Evolutionary conservation across 2,888 invertebrate species (phyloP).

Genomic region (Terebella lapidaria): DNA sequence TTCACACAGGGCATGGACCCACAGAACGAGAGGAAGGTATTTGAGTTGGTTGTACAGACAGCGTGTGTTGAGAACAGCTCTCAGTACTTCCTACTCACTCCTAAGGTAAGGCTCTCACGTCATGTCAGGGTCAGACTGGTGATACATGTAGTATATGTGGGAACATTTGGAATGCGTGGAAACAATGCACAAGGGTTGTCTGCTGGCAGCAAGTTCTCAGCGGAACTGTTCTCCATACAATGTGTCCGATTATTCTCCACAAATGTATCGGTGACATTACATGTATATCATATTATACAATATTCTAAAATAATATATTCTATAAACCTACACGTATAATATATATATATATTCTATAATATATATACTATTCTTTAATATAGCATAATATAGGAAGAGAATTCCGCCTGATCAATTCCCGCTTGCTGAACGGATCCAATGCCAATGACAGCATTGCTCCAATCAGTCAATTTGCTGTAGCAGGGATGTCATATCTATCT

Average conservation of each 20-base stretch:
- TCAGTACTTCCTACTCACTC: constrained; percentile 88
- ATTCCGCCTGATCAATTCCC: too few relatives aligned
- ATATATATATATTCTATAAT: not conserved
- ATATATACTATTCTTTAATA: too few relatives aligned
- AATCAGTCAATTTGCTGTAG: not conserved
- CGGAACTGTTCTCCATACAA: too few relatives aligned
- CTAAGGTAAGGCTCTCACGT: constrained; percentile 67
- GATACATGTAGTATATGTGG: not conserved
- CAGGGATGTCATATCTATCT: not conserved
- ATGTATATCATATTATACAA: not conserved
- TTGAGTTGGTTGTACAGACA: constrained; percentile 48
- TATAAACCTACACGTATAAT: too few relatives aligned
- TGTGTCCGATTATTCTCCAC: too few relatives aligned
- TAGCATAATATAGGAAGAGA: too few relatives aligned
- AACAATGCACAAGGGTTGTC: not conserved
- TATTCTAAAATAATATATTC: not conserved
- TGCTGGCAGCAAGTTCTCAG: too few relatives aligned
- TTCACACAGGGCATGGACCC: constrained; percentile 50
- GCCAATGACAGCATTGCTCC: not conserved
- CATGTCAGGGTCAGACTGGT: not conserved
- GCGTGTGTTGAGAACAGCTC: constrained; percentile 67
- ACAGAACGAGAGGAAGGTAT: constrained; percentile 48
- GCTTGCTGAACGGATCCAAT: too few relatives aligned
- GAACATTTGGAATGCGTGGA: not conserved
- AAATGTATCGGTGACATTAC: not conserved